Base-by-base conservation (phyloP, 2,113 vertebrate genomes). In the Platanista minor region DNA sequence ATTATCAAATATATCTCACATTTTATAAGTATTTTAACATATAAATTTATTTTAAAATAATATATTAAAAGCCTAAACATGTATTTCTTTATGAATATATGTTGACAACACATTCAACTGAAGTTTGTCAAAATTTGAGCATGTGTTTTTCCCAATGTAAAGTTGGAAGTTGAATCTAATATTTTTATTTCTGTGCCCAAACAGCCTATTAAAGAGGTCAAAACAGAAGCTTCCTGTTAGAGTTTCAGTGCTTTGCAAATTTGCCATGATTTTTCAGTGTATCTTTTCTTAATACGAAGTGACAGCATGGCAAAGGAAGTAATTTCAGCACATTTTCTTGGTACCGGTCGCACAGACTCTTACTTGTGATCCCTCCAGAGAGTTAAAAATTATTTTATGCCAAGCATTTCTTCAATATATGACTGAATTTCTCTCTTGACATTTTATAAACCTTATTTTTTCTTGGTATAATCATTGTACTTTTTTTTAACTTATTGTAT, bases 131-230 rank as follows among this genome's bases (percentile, higher is more conserved):
- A 9, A 89, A n/a, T 6, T 92, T 69, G 23, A 81, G 62, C 6
- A 41, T 61, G 12, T 94, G 20, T 72, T 97, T 96, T 88, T 75
- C 52, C 14, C 13, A 87, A 1, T 10, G 46, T 72, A n/a, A 6
- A 12, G 0, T 8, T 92, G 39, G 90, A 90, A 85, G 0, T 75
- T 96, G 67, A 94, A 82, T 7, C 49, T 92, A 41, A 86, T 21
- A 81, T 20, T 46, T 96, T 41, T 57, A 85, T 46, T 96, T 66
- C 1, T 90, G 3, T 89, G 27, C 61, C 52, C 33, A 74, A 81
- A 90, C 10, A 88, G 5, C 3, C 9, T 91, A n/a, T 96, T 97
- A 46, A 27, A 18, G 96, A 97, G 75, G 74, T 4, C 39, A 94
- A 94, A 95, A 85, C 25, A 96, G 2, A 82, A 61, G 11, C 23